Percentiles rank a stretch among this genome's conserved stretches.
Evolutionary conservation across 37 sponge, comb jelly and placozoan genomes (phyloP).

Genomic region (Mnemiopsis leidyi): DNA sequence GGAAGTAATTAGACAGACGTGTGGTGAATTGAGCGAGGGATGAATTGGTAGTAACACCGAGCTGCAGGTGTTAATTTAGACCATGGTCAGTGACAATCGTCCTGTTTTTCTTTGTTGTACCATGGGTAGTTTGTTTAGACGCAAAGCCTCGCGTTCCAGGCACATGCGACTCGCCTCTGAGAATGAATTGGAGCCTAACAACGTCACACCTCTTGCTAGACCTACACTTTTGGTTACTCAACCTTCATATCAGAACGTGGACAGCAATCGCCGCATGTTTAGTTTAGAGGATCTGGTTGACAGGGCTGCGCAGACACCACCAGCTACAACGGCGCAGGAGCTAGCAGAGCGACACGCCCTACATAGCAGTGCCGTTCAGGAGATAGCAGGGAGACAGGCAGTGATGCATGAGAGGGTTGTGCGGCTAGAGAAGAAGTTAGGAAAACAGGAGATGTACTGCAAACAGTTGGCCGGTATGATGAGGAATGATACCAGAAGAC

Average conservation of each 20-base stretch:
- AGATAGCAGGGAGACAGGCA: background rate
- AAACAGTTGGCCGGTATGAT: background rate
- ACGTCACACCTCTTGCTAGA: background rate
- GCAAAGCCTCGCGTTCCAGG: background rate
- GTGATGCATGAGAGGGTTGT: background rate
- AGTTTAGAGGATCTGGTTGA: background rate
- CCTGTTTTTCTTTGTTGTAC: background rate
- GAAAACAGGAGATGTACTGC: background rate
- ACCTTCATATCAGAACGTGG: background rate
- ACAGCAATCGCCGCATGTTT: background rate
- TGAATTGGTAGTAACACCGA: background rate
- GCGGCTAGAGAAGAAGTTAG: background rate
- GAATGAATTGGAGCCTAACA: background rate
- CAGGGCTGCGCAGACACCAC: background rate
- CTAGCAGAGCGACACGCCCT: background rate
- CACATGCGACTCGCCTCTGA: background rate
- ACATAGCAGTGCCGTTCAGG: too few relatives aligned
- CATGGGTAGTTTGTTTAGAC: slow-evolving; percentile 18
- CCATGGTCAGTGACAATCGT: background rate
- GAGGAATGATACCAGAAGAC: background rate
- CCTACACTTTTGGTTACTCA: background rate
- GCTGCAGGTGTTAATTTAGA: background rate
- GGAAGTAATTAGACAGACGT: background rate
- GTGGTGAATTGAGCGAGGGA: background rate
- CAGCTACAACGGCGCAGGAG: background rate